Evolutionary conservation across 2,888 invertebrate genomes (phyloP).

Genomic region (Xylophagus ater): DNA sequence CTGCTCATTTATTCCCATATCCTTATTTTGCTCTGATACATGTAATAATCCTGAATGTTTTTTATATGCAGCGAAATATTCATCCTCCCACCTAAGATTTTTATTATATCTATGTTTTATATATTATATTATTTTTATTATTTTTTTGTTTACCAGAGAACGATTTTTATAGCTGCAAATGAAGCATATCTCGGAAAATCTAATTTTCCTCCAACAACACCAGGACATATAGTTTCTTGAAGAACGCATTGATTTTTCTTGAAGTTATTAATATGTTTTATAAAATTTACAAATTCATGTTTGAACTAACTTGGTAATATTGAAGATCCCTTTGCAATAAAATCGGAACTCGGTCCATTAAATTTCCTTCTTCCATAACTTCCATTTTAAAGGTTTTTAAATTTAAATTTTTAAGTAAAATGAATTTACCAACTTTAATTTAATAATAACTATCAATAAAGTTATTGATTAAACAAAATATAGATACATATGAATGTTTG

Average conservation of each 20-base stretch:
- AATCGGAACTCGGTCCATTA: constrained; percentile 76
- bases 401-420: not conserved
- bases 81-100: constrained; percentile 57
- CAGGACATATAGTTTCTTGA: constrained; percentile 65
- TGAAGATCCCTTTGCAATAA: constrained; percentile 70
- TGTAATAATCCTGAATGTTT: constrained; percentile 47
- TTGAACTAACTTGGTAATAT: constrained; percentile 59
- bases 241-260: constrained; percentile 62
- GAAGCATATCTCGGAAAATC: constrained; percentile 77
- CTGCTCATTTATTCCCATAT: constrained; percentile 31
- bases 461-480: not conserved
- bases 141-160: constrained; percentile 49
- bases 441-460: not conserved
- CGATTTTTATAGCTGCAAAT: constrained; percentile 72
- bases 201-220: constrained; percentile 68
- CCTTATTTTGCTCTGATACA: too few species aligned
- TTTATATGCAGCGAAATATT: constrained; percentile 64
- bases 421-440: not conserved
- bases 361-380: constrained; percentile 82
- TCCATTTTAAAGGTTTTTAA: constrained; percentile 47
- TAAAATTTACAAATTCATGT: constrained; percentile 1
- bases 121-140: too few species aligned
- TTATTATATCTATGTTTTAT: too few species aligned
- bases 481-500: not conserved
- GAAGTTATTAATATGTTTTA: too few species aligned